A percentile compares a stretch with the other conserved stretches of the same genome.
These are phyloP conservation scores for Diprion similis DNA, from an alignment of 1,140 invertebrate genomes.

Conservation along the genomic window DNA sequence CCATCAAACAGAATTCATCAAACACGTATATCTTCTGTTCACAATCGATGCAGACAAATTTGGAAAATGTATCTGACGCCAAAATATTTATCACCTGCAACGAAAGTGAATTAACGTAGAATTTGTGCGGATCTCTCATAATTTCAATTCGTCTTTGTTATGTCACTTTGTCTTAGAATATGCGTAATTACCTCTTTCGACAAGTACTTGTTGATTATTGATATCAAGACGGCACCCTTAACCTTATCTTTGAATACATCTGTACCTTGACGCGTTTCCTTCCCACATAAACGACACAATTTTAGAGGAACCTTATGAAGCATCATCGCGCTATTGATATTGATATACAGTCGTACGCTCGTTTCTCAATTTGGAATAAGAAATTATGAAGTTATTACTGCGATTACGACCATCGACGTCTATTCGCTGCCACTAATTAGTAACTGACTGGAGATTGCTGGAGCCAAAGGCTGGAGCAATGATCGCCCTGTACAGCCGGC, in stretches of 20 bases:
- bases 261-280: slow-evolving; percentile 51
- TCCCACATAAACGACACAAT: slow-evolving; percentile 54
- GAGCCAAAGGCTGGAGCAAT: too few relatives aligned
- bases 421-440: too few relatives aligned
- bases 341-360: too few relatives aligned
- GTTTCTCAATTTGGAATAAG: too few relatives aligned
- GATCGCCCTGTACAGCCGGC: too few relatives aligned
- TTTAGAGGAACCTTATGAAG: slow-evolving; percentile 46
- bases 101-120: slow-evolving; percentile 10
- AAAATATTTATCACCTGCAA: slow-evolving; percentile 51
- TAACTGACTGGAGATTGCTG: too few relatives aligned
- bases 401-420: too few relatives aligned
- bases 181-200: slow-evolving; percentile 46
- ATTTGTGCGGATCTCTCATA: background rate
- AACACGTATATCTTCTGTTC: slow-evolving; percentile 53
- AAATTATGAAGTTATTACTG: too few relatives aligned
- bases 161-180: background rate
- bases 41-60: slow-evolving; percentile 54
- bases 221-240: slow-evolving; percentile 48
- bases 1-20: slow-evolving; percentile 55
- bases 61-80: slow-evolving; percentile 47
- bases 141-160: background rate
- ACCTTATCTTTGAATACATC: slow-evolving; percentile 54
- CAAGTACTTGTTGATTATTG: slow-evolving; percentile 56
- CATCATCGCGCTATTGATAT: slow-evolving; percentile 40